Conservation (phyloP, 2,113 vertebrate genomes). For the Bucco capensis region DNA sequence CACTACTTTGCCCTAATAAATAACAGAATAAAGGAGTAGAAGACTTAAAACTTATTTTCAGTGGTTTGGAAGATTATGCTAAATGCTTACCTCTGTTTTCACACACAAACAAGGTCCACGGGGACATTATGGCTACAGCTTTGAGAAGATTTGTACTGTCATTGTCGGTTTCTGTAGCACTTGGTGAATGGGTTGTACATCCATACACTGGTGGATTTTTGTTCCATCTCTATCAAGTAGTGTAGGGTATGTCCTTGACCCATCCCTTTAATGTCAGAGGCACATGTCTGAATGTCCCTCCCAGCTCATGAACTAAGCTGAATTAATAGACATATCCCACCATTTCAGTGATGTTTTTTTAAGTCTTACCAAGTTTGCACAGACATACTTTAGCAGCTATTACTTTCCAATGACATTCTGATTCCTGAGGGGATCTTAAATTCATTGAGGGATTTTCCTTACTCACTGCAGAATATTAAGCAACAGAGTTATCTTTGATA, state of each 20-base stretch:
- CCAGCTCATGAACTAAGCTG: not conserved
- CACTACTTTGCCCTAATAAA: not conserved
- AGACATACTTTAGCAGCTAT: conserved; percentile 11
- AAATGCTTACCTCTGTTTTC: not conserved
- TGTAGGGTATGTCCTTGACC: fast-evolving
- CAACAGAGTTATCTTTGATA: conserved; percentile 39
- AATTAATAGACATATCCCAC: not conserved
- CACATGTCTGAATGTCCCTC: not conserved
- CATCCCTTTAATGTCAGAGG: not conserved
- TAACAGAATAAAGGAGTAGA: not conserved
- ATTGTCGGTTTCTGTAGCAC: not conserved
- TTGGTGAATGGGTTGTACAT: not conserved
- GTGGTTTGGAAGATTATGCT: not conserved
- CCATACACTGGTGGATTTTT: not conserved
- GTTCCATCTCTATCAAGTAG: not conserved
- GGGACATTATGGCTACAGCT: not conserved
- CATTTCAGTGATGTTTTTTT: not conserved
- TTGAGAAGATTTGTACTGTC: not conserved
- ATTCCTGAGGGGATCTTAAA: conserved; percentile 40
- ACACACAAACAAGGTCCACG: not conserved
- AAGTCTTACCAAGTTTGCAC: conserved; percentile 12
- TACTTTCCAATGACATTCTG: conserved; percentile 21
- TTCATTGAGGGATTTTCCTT: conserved; percentile 22
- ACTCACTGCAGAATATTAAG: conserved; percentile 36
- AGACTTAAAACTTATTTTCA: not conserved